Percentiles rank a stretch among this genome's conserved stretches.
These are phyloP conservation scores for Hofmannophila pseudospretella DNA, from an alignment of 2,888 invertebrate genomes.

Conservation along the genomic window DNA sequence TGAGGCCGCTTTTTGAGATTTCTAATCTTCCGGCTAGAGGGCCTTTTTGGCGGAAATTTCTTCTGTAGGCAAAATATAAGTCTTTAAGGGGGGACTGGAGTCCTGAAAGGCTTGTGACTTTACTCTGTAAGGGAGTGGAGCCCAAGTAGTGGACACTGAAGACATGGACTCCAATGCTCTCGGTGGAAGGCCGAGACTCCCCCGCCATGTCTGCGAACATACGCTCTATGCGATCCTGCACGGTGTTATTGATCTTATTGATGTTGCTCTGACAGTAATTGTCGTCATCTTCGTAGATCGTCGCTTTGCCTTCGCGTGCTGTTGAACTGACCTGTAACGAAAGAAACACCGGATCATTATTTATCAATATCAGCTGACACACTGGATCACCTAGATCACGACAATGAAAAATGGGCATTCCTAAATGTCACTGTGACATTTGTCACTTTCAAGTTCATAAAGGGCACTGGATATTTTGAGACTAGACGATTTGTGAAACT, in stretches of 20 bases:
- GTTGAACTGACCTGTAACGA: conserved; percentile 51
- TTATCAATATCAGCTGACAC: too few species aligned
- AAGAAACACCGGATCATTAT: too few species aligned
- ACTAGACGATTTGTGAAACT: too few species aligned
- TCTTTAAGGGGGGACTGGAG: conserved; percentile 88
- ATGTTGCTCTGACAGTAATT: conserved; percentile 59
- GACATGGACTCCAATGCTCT: conserved; percentile 75
- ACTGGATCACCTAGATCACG: too few species aligned
- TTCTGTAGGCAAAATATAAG: conserved; percentile 82
- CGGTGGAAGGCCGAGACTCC: conserved; percentile 65
- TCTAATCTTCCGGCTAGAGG: conserved; percentile 79
- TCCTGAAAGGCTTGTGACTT: conserved; percentile 89
- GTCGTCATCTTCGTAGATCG: conserved; percentile 61
- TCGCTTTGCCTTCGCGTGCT: conserved; percentile 43
- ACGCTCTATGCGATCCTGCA: conserved; percentile 91
- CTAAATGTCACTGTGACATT: too few species aligned
- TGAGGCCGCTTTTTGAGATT: conserved; percentile 83
- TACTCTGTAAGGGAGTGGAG: conserved; percentile 85
- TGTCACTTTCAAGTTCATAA: too few species aligned
- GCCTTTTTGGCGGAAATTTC: conserved; percentile 70
- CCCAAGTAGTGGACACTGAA: conserved; percentile 90
- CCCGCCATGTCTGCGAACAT: conserved; percentile 88
- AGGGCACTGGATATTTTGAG: too few species aligned
- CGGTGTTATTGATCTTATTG: conserved; percentile 79
- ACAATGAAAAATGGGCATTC: too few species aligned